phyloP scores from a whole-genome alignment of 35 echinoderm and acorn worm genomes.

The Eucidaris tribuloides region DNA sequence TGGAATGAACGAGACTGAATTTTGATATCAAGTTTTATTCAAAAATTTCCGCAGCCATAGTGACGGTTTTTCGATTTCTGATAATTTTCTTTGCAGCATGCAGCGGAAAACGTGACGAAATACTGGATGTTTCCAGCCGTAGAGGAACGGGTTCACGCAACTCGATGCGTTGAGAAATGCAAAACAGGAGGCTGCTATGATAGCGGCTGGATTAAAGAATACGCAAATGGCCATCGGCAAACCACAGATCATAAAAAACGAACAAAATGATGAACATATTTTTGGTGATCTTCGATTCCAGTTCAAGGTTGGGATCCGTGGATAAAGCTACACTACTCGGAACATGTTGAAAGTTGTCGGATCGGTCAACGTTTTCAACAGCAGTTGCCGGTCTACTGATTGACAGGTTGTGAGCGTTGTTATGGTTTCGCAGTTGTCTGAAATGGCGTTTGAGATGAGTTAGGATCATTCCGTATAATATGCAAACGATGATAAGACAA shows the following conservation, averaged over 20 bases:
- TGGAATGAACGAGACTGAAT: too few species aligned
- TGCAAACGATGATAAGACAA: background rate
- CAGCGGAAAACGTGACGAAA: slow-evolving; percentile 4
- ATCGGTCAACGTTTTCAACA: background rate
- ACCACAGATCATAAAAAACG: background rate
- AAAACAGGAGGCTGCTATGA: background rate
- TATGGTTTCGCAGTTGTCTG: background rate
- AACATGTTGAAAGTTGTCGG: background rate
- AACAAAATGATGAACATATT: background rate
- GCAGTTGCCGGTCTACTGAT: background rate
- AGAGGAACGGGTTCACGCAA: background rate
- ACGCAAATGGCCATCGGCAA: background rate
- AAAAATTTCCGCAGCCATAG: background rate
- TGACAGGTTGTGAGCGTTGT: background rate
- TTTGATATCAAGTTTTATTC: background rate
- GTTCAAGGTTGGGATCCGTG: background rate
- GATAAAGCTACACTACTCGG: background rate
- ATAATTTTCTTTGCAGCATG: background rate
- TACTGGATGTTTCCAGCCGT: slow-evolving; percentile 19
- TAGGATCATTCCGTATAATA: background rate
- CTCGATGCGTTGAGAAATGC: background rate
- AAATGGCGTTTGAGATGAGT: background rate
- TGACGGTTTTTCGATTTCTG: background rate
- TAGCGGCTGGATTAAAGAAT: background rate
- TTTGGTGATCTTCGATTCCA: slow-evolving; percentile 5